phyloP scores from a whole-genome alignment of 2,113 vertebrate species.

The Pristiophorus japonicus region DNA sequence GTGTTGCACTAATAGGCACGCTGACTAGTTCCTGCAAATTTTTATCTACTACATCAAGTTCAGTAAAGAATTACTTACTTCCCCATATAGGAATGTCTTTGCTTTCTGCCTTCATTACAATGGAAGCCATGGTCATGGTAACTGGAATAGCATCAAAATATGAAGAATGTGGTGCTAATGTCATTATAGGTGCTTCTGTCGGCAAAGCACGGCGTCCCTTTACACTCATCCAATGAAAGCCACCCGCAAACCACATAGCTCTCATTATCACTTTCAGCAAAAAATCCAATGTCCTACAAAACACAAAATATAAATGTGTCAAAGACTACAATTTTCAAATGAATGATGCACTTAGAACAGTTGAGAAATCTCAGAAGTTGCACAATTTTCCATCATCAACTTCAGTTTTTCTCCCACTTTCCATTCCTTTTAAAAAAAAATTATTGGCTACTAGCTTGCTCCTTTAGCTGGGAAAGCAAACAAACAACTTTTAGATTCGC shows the following conservation, averaged over 20 bases:
- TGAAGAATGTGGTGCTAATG: conserved; percentile 84
- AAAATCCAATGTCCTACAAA: conserved; percentile 69
- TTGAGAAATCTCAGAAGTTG: not conserved
- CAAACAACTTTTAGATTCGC: too few relatives aligned
- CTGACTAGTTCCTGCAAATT: not conserved
- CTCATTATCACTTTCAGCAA: conserved; percentile 80
- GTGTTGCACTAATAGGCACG: not conserved
- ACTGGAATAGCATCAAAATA: conserved; percentile 95
- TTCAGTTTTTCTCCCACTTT: not conserved
- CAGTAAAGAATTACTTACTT: conserved; percentile 68
- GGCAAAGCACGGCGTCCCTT: conserved; percentile 74
- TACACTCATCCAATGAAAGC: conserved; percentile 83
- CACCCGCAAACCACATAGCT: conserved; percentile 89
- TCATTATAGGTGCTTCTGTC: conserved; percentile 76
- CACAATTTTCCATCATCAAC: not conserved
- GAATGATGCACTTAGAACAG: not conserved
- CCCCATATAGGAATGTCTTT: conserved; percentile 91
- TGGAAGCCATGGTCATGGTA: conserved; percentile 89
- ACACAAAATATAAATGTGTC: not conserved
- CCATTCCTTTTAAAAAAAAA: not conserved
- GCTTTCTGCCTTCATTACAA: conserved; percentile 88
- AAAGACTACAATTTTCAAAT: conserved; percentile 21
- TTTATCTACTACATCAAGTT: not conserved
- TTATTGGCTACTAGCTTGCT: not conserved
- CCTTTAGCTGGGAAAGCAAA: not conserved